Evolutionary conservation across 2,113 vertebrate genomes (phyloP), one percentile per base, ranked within the genome.

Genomic region (Camelus dromedarius): DNA sequence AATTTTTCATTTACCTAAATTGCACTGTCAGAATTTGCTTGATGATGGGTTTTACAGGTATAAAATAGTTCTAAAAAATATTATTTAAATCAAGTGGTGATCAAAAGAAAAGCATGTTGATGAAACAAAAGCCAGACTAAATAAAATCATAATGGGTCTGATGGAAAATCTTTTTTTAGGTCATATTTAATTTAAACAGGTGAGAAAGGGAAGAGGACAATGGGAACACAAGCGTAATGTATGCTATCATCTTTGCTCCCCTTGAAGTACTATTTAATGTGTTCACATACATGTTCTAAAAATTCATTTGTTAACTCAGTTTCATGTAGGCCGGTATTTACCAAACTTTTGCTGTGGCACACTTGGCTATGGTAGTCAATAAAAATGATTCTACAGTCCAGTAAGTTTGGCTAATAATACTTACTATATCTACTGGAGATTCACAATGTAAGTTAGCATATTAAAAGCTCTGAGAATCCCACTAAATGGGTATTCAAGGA

Each of bases 71-170:
- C 69, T 82, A 70, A 77, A 30, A 89, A 86, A 7, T 46, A 11
- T n/a, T 38, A 93, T 85, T 91, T 58, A 84, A 93, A 48, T 80
- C 82, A 3, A 96, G n/a, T 54, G 72, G 38, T 82, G 77, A 81
- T 38, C 72, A 85, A 84, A 96, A 85, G 16, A 75, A 93, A 87
- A 88, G n/a, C 28, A 52, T 28, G 10, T 38, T 91, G 52, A 73
- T 80, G 58, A 95, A 83, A 79, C 54, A 8, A 6, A 42, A n/a
- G 38, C 32, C 20, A 83, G 14, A 50, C 46, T 87, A 69, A 84
- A 81, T 32, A 24, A 80, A 86, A 81, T 38, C 12, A 76, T 64
- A 92, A 90, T n/a, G 22, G 32, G 86, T 85, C 18, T 83, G 24
- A 87, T 3, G 26, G n/a, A 82, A 38, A 28, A 56, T 24, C 58